Percentiles rank a stretch among this genome's conserved stretches.
These are phyloP conservation scores for Hydrotaea cyrtoneurina DNA, from an alignment of 2,888 invertebrate genomes.

Conservation along the genomic window DNA sequence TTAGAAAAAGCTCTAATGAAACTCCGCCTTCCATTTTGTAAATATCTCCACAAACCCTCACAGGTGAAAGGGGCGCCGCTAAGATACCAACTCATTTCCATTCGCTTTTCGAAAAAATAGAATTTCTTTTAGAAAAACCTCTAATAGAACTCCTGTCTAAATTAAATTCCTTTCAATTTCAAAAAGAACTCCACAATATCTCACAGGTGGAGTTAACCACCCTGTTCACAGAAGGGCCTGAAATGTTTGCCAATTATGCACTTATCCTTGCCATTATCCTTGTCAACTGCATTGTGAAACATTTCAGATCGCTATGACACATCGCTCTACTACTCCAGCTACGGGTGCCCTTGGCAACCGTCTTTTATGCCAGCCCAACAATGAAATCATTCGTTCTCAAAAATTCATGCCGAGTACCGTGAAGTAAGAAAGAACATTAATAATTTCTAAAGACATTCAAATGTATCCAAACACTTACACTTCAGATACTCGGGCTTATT, in stretches of 20 bases:
- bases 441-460: background rate
- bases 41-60: too few species aligned
- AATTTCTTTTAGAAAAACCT: too few species aligned
- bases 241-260: background rate
- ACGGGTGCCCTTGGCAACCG: background rate
- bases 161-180: too few species aligned
- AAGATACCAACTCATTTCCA: too few species aligned
- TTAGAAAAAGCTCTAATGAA: too few species aligned
- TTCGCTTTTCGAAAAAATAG: too few species aligned
- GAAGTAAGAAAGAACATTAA: background rate
- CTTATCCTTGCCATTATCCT: background rate
- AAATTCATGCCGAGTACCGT: background rate
- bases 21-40: too few species aligned
- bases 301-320: background rate
- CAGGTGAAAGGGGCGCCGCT: too few species aligned
- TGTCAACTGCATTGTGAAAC: background rate
- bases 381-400: background rate
- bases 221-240: too few species aligned
- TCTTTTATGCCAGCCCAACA: background rate
- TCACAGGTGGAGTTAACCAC: too few species aligned
- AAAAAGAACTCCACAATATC: too few species aligned
- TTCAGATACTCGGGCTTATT: background rate
- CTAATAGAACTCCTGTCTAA: too few species aligned
- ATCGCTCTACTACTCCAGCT: background rate
- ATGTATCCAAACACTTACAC: conserved; percentile 8